Base-by-base conservation (phyloP, 64 coral and sea anemone genomes). In the Acropora yongei region DNA sequence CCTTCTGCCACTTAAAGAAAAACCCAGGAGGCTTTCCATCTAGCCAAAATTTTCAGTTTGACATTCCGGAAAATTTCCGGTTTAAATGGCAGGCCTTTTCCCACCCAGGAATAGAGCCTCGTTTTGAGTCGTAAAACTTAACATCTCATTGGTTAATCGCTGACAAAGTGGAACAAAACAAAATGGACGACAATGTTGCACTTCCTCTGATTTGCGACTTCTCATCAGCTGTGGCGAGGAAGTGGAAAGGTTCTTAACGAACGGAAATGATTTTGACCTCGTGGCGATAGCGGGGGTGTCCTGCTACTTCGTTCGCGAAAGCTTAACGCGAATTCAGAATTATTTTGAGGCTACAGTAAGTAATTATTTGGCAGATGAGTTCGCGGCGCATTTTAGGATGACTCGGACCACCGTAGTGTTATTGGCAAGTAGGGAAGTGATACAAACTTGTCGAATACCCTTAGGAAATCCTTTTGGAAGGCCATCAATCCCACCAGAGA, bases 401-500 rank as follows among this genome's bases (percentile, higher is more conserved):
- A 77, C 84, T 57, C 68, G n/a, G 30, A 88, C 63, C 41, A 87
- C 57, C 49, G 67, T 49, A 51, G 51, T 7, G 51, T 55, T 55
- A 55, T 55, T 55, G 51, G 10, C 2, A 55, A 55, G 30, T 30
- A 30, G 51, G 51, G 51, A 55, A 83, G 73, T 91, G 42, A 72
- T 91, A 49, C 0, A 50, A 5, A 67, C 30, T 30, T 30, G 30
- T 30, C 30, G 39, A 86, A 78, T 92, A 58, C 80, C 53, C 51
- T 55, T 55, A 55, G 51, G 51, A 55, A 55, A 55, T 55, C 51
- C 51, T 55, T 55, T 55, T 55, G 82, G 90, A 76, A 84, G 90
- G 66, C 82, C 90, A n/a, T 14, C 44, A 86, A 85, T 92, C 55
- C 82, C 81, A 17, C 69, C 72, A 58, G 90, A 83, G 46, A 92